Conservation (phyloP, 2,888 invertebrate genomes). For the Acanthacorydalis orientalis region DNA sequence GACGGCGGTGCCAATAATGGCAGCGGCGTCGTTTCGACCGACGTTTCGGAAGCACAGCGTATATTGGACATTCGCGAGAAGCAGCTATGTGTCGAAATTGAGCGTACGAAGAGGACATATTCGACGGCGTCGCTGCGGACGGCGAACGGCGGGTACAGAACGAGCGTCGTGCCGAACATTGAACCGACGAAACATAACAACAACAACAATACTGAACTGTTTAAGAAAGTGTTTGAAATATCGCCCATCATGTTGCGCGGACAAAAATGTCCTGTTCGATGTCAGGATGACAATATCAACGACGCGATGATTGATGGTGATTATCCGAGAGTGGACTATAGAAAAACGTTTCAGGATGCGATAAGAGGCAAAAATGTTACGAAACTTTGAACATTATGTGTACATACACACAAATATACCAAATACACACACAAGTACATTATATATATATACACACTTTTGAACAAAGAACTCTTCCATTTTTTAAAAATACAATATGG, state of each 20-base stretch:
- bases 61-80: not conserved
- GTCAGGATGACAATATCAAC: not conserved
- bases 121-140: not conserved
- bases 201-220: not conserved
- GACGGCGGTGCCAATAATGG: no score
- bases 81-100: not conserved
- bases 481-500: no score
- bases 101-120: not conserved
- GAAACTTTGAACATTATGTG: not conserved
- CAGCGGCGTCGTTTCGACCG: no score
- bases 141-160: not conserved
- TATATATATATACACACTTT: no score
- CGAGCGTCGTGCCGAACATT: not conserved
- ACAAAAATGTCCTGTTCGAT: not conserved
- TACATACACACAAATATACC: no score
- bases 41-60: not conserved
- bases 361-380: not conserved
- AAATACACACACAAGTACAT: no score
- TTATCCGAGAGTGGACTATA: not conserved
- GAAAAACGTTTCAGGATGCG: not conserved
- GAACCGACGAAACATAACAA: not conserved
- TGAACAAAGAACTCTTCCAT: no score
- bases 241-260: slow-evolving; percentile 1
- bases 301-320: not conserved
- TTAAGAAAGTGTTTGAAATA: slow-evolving; percentile 2